These are phyloP conservation scores for Hemithea aestivaria DNA, from an alignment of 2,888 invertebrate genomes.

Conservation along the genomic window DNA sequence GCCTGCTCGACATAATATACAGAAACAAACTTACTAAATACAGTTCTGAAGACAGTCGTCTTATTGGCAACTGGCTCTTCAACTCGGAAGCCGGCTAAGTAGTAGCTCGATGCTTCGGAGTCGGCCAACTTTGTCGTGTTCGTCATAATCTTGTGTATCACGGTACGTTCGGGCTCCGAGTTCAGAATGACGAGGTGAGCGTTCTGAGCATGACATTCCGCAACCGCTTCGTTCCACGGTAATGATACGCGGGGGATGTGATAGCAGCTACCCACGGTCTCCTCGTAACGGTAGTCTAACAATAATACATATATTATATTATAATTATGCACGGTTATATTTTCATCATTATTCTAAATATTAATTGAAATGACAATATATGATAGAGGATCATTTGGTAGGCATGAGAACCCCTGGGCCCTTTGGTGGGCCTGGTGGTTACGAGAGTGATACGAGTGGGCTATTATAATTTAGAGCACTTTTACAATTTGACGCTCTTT, in stretches of 20 bases:
- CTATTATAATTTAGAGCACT: too few species aligned
- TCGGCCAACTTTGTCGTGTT: conserved; percentile 10
- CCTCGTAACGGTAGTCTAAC: conserved; percentile 42
- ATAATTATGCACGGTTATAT: too few species aligned
- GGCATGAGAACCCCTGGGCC: too few species aligned
- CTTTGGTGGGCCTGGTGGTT: too few species aligned
- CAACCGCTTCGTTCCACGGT: conserved; percentile 53
- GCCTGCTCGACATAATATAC: too few species aligned
- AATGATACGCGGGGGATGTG: conserved; percentile 34
- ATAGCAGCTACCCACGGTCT: conserved; percentile 50
- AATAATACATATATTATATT: too few species aligned
- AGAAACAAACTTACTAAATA: conserved; percentile 46
- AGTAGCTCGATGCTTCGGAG: conserved; percentile 34
- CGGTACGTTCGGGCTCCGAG: conserved; percentile 41
- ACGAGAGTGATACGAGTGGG: too few species aligned
- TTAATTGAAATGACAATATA: too few species aligned
- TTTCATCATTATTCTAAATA: too few species aligned
- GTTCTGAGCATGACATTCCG: conserved; percentile 45
- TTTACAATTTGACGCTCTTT: too few species aligned
- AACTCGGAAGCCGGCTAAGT: conserved; percentile 51
- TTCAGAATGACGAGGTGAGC: conserved; percentile 51
- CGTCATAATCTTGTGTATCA: conserved; percentile 34
- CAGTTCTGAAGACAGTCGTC: conserved; percentile 46
- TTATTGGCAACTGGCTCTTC: conserved; percentile 26
- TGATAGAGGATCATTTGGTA: too few species aligned